Evolutionary conservation across 2,888 invertebrate species (phyloP), one percentile per base, ranked within the genome.

Genomic region (Glaucopsyche alexis): DNA sequence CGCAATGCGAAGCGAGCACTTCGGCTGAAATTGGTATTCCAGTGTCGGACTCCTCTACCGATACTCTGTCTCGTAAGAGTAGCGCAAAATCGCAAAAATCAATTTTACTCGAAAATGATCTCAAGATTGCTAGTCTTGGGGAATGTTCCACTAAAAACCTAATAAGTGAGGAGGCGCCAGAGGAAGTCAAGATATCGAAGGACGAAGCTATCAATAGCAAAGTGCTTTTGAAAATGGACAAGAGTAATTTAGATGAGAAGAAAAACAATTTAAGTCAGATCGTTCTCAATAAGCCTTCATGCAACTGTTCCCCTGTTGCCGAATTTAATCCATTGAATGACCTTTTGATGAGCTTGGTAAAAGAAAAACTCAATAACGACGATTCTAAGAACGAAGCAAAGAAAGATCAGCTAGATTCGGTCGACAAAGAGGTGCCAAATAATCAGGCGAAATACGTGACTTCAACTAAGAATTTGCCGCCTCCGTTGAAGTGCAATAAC

Each of bases 401-500:
- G 78, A 94, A 90, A 78, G 94, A 94, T 75, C 93, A 93, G 74
- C 83, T 92, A 45, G 89, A 91, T 78, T 90, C 91, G 74, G 83
- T 82, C 47, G 89, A 94, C 50, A 94, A 93, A 77, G 95, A 95
- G 83, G 91, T 95, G 79, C 96, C 95, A 74, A 96, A 96, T 83
- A 96, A 96, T 87, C 95, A 95, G 85, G 91, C 94, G 66, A 95
- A 95, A 84, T 93, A 95, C 78, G 92, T 95, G 78, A 89, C 94
- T 65, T 94, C 94, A 52, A 94, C 94, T 42, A 95, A 95, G 81
- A 96, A 96, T 38, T 94, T 98, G 75, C 98, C 98, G 67, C 97
- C 97, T 9, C 97, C 98, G 84, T 94, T 98, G 76, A 99, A 98
- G 90, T 98, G 98, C 90, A 98, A 92, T 77, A 98, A 92, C 76